Base-by-base conservation (phyloP, 92 coral and sea anemone species). In the Desmophyllum pertusum region DNA sequence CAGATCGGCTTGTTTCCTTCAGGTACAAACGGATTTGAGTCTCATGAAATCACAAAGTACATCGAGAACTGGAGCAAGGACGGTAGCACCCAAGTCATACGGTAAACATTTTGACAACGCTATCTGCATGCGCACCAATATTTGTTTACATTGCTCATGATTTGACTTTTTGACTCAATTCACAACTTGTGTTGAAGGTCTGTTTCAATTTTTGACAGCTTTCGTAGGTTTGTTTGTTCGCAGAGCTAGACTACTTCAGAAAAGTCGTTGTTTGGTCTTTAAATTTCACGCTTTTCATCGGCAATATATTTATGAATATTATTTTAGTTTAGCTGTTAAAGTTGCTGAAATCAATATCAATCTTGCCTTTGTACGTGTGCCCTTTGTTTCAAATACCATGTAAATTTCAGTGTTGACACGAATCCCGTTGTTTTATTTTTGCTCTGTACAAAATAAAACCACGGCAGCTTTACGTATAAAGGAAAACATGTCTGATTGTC, bases 1-100 rank as follows among this genome's bases (percentile, higher is more conserved):
- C 81, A 84, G 87, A 45, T 75, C 42, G 87, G 87, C 64, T 75
- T 84, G 74, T 76, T 76, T 46, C 57, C 87, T 23, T 57, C 87
- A 27, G 45, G 61, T 41, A 48, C 77, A 10, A 82, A 71, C 19
- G 79, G 79, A 40, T 72, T 82, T 62, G 70, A 72, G 61, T 39
- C 79, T 21, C 70, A 82, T 23, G 86, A 82, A 82, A 79, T 71
- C 2, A 82, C 53, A 40, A 82, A 82, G 21, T 82, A 71, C 78
- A 82, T 82, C 75, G 86, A 82, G 45, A 71, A 82, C 72, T 82
- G 86, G 86, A 82, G 86, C 36, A 82, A 82, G 31, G 86, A 82
- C 57, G 86, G 64, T 1, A 79, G 63, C 19, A 82, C 70, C 4
- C 72, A 82, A 82, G 86, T 82, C 42, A 71, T 82, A 71, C 86